Percentiles rank a stretch among this genome's conserved stretches.
phyloP scores from a whole-genome alignment of 2,888 invertebrate genomes.

The Drosophila anceps region DNA sequence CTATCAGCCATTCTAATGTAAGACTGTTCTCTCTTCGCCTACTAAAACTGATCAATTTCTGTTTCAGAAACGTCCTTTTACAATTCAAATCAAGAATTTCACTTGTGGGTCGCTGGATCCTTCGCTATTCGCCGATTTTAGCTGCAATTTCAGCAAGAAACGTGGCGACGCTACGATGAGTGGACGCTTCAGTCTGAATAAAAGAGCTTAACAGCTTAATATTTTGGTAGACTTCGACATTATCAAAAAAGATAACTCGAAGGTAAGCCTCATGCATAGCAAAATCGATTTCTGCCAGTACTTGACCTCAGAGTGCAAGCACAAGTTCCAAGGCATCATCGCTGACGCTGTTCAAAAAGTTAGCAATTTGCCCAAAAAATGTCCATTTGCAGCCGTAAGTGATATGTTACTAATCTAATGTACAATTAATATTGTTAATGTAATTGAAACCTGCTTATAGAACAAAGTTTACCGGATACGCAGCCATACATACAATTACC shows the following conservation, averaged over 20 bases:
- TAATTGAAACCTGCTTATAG: neutral
- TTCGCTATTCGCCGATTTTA: neutral
- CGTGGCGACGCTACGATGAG: neutral
- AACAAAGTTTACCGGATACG: constrained; percentile 44
- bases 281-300: constrained; percentile 60
- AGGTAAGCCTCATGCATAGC: constrained; percentile 31
- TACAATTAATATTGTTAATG: too few species aligned
- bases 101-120: constrained; percentile 11
- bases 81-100: constrained; percentile 19
- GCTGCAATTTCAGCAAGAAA: constrained; percentile 15
- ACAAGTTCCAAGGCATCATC: constrained; percentile 30
- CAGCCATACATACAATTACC: constrained; percentile 52
- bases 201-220: neutral
- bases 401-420: too few species aligned
- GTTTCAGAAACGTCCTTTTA: neutral
- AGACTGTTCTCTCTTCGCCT: too few species aligned
- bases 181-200: neutral
- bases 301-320: constrained; percentile 25
- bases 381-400: constrained; percentile 58
- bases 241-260: constrained; percentile 52
- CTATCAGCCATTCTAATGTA: constrained; percentile 15
- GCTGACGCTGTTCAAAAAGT: constrained; percentile 33
- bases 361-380: constrained; percentile 54
- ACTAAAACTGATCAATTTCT: too few species aligned
- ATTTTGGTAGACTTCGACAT: neutral